These are phyloP conservation scores for Chymomyza amoena DNA, from an alignment of 2,888 invertebrate species.

Conservation along the genomic window DNA sequence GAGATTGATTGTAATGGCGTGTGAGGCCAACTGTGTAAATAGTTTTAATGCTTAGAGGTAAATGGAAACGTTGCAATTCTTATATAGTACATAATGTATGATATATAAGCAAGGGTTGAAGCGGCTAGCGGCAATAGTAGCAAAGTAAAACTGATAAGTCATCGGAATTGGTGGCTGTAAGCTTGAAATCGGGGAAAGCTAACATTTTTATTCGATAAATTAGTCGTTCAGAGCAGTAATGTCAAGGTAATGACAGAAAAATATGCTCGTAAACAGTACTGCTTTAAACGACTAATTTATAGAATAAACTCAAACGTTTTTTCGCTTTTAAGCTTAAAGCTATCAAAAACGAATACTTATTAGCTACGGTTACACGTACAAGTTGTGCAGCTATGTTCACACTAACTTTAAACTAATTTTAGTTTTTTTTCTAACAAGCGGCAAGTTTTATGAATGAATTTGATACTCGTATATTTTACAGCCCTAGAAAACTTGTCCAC, in stretches of 20 bases:
- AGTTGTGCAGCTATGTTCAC: not conserved
- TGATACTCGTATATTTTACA: too few relatives aligned
- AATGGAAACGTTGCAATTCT: constrained; percentile 25
- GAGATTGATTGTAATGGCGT: constrained; percentile 97
- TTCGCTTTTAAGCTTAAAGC: too few relatives aligned
- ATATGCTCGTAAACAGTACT: too few relatives aligned
- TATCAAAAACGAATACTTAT: not conserved
- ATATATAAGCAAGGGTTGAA: constrained; percentile 14
- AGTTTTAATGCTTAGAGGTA: not conserved
- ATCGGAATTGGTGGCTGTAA: not conserved
- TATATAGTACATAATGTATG: constrained; percentile 7
- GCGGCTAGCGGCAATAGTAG: constrained; percentile 71
- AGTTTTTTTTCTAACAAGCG: not conserved
- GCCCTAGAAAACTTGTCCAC: not conserved
- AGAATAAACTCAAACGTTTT: too few relatives aligned
- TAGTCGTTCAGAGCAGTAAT: not conserved
- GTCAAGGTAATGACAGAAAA: too few relatives aligned
- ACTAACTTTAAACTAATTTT: not conserved
- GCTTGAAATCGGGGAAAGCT: not conserved
- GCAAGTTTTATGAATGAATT: too few relatives aligned
- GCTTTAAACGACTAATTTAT: too few relatives aligned
- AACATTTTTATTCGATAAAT: not conserved
- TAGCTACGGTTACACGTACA: too few relatives aligned
- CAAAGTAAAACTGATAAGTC: constrained; percentile 28
- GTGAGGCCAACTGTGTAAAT: constrained; percentile 78